Conservation (phyloP, 2,113 vertebrate genomes). For the Elgaria multicarinata region DNA sequence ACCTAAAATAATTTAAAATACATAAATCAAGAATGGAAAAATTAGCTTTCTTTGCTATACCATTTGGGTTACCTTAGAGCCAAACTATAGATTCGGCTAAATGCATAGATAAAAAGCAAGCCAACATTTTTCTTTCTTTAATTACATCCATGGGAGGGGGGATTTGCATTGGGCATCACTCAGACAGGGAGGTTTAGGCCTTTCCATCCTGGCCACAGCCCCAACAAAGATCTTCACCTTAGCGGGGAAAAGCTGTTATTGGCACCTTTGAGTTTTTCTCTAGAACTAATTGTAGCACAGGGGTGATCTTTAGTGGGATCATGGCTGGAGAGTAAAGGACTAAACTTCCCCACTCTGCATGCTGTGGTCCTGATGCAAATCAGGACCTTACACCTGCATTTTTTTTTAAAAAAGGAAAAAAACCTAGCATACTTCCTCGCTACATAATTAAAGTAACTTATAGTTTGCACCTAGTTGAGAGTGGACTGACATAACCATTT, state of each 20-base stretch:
- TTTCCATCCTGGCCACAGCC: too few relatives aligned
- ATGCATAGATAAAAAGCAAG: too few relatives aligned
- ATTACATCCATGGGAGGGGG: too few relatives aligned
- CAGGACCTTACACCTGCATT: too few relatives aligned
- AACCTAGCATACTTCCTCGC: not conserved
- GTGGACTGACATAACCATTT: not conserved
- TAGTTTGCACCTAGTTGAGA: not conserved
- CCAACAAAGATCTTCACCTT: not conserved
- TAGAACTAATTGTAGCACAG: too few relatives aligned
- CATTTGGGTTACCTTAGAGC: not conserved
- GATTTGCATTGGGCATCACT: too few relatives aligned
- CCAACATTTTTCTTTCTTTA: too few relatives aligned
- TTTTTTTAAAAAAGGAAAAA: not conserved
- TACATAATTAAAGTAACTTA: not conserved
- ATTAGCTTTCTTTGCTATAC: not conserved
- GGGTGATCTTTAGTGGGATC: too few relatives aligned
- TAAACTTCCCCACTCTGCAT: not conserved
- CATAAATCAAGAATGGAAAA: not conserved
- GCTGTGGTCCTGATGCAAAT: not conserved
- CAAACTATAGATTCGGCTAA: not conserved
- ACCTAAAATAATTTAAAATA: not conserved
- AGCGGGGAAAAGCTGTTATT: too few relatives aligned
- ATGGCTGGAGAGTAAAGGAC: not conserved
- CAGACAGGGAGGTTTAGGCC: not conserved
- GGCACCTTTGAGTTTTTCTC: too few relatives aligned